Evolutionary conservation across 2,797 vertebrate species (phyloP), one percentile per base, ranked within the genome.

Genomic region (Melanotaenia maccullochi): DNA sequence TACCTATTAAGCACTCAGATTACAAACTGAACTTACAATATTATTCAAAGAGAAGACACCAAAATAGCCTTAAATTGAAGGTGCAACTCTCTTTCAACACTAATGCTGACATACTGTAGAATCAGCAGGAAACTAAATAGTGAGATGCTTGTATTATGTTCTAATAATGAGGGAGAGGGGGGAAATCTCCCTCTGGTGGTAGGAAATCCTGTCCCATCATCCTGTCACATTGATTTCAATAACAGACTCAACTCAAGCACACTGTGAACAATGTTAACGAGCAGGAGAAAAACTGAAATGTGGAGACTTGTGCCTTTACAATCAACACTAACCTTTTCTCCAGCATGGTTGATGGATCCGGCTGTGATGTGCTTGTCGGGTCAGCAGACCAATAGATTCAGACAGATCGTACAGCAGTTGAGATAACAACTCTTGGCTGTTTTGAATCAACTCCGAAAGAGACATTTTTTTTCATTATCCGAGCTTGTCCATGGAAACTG

Each of bases 201-300:
- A 76, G 85, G 85, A 89, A 71, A 85, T 89, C 89, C 83, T 86
- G 65, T 28, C 59, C 65, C 20, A 61, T 80, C 76, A 74, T 82
- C 74, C 79, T 71, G 78, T 62, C 76, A 64, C 36, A 51, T 3
- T 57, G 42, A 82, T 78, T 32, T 57, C 32, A 80, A 71, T 22
- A 71, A 60, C 74, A 78, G 30, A 47, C 63, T 33, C 5, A 22
- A 38, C 44, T 32, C 12, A 13, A 25, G 24, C 40, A 24, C 58
- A 60, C 52, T 25, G 24, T 54, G 3, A 60, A 75, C 54, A 52
- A 42, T 0, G 49, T 3, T 63, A 42, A 35, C 38, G 14, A 52
- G 0, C 20, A 25, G 16, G 18, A 32, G 30, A n/a, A 51, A 28
- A 44, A 1, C 24, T 5, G 32, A 61, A 54, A 5, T 56, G 49